Evolutionary conservation across 2,888 invertebrate genomes (phyloP), one percentile per base, ranked within the genome.

Genomic region (Himalopsyche anomala): DNA sequence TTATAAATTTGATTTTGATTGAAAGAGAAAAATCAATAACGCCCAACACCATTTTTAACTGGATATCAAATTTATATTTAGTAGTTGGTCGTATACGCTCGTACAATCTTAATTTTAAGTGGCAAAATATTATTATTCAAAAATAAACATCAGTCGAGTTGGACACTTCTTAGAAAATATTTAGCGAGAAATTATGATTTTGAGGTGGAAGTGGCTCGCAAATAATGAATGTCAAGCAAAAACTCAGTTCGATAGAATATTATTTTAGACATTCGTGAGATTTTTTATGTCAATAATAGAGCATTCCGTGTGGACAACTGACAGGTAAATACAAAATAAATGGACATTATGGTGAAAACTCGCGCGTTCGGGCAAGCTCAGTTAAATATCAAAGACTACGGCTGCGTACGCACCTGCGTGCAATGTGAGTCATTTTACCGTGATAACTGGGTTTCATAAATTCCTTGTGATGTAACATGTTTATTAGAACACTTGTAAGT

Each of bases 321-420:
- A 87, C 87, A 85, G 87, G 93, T 93, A 92, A 92, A 93, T 92
- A 92, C 91, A 92, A 93, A 93, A 92, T 92, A 93, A 93, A 92
- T 93, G 92, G 92, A 86, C 86, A 88, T 87, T 88, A 84, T 84
- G 40, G 74, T 84, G 87, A 86, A 85, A 85, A 84, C 82, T 85
- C 84, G 85, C 85, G 85, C 85, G 85, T 87, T 84, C 94, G 97
- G 96, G 96, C 97, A 97, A 95, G 96, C 96, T 95, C 96, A 96
- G 96, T 96, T 95, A 95, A 95, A 94, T 95, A 94, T 94, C 95
- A 94, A 93, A 94, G 95, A 95, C 95, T 96, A 96, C 96, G 97
- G 95, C 97, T 97, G 97, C 97, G 97, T 97, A 97, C 97, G 97
- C 97, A 97, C 97, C 97, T 97, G 96, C 96, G 96, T 96, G 96